Evolutionary conservation across 1,140 invertebrate genomes (phyloP).

Genomic region (Watersipora subatra): DNA sequence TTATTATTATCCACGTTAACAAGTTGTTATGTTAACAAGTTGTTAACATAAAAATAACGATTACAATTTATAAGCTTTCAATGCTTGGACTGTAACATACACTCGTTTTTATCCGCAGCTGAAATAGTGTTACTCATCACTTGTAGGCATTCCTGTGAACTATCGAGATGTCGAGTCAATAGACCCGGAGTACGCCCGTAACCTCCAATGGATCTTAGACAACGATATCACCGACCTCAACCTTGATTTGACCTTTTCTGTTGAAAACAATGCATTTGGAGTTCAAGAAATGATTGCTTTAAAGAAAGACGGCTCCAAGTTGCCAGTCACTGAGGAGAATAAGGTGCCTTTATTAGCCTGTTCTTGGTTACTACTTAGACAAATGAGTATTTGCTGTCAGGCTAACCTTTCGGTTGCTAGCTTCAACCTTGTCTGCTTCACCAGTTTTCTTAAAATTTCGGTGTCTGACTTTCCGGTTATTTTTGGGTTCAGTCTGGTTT

Average conservation of each 20-base stretch:
- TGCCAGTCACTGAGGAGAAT: conserved; percentile 75
- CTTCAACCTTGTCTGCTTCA: too few relatives aligned
- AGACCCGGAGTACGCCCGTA: conserved; percentile 35
- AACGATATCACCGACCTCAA: conserved; percentile 71
- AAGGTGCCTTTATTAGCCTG: conserved; percentile 44
- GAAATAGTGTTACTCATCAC: background rate
- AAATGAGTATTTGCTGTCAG: too few relatives aligned
- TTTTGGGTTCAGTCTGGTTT: too few relatives aligned
- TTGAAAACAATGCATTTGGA: conserved; percentile 89
- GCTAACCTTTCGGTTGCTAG: too few relatives aligned
- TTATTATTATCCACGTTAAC: too few relatives aligned
- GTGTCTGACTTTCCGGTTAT: too few relatives aligned
- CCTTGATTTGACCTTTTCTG: conserved; percentile 81
- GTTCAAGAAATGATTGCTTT: conserved; percentile 59
- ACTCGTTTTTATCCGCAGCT: too few relatives aligned
- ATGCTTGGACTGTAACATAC: too few relatives aligned
- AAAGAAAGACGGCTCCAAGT: conserved; percentile 48
- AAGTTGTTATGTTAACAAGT: too few relatives aligned
- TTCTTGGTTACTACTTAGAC: background rate
- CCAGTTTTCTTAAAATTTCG: too few relatives aligned
- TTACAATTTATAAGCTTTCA: too few relatives aligned
- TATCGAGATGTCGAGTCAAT: conserved; percentile 33
- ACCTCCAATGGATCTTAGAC: conserved; percentile 51
- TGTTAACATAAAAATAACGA: too few relatives aligned
- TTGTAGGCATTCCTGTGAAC: conserved; percentile 26